Evolutionary conservation across 2,797 vertebrate species (phyloP).

Genomic region (Peromyscus melanophrys): DNA sequence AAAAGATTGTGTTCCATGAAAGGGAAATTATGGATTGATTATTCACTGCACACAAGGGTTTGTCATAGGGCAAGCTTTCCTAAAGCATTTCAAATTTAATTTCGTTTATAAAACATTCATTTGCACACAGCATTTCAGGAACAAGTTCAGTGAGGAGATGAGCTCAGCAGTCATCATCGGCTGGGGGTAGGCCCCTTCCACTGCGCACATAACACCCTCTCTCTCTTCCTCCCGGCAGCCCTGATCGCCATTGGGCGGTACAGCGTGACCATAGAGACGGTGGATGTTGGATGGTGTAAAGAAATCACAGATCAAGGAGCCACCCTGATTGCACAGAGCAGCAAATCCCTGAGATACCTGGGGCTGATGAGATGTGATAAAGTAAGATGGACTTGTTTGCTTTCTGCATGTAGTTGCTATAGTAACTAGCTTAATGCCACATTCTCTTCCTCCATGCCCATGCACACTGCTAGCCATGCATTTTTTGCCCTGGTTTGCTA

Average conservation of each 20-base stretch:
- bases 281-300: slow-evolving; percentile 99
- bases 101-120: slow-evolving; percentile 67
- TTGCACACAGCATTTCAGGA: slow-evolving; percentile 71
- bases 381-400: slow-evolving; percentile 90
- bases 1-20: slow-evolving; percentile 61
- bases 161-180: background rate
- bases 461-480: background rate
- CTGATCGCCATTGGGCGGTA: slow-evolving; percentile 98
- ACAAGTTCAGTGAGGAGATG: slow-evolving; percentile 75
- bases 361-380: slow-evolving; percentile 99
- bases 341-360: slow-evolving; percentile 98
- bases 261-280: slow-evolving; percentile 98
- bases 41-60: slow-evolving; percentile 70
- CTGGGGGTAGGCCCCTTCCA: background rate
- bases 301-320: slow-evolving; percentile 99
- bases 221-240: slow-evolving; percentile 90
- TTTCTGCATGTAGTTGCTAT: background rate
- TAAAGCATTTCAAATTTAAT: slow-evolving; percentile 80
- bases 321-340: slow-evolving; percentile 97
- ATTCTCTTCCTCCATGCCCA: background rate
- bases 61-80: slow-evolving; percentile 69
- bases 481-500: slow-evolving; percentile 17
- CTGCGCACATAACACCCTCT: background rate
- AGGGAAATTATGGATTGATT: slow-evolving; percentile 73
- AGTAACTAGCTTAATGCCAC: background rate